These are phyloP conservation scores for Magallana gigas DNA, from an alignment of 1,140 invertebrate species.

Conservation along the genomic window DNA sequence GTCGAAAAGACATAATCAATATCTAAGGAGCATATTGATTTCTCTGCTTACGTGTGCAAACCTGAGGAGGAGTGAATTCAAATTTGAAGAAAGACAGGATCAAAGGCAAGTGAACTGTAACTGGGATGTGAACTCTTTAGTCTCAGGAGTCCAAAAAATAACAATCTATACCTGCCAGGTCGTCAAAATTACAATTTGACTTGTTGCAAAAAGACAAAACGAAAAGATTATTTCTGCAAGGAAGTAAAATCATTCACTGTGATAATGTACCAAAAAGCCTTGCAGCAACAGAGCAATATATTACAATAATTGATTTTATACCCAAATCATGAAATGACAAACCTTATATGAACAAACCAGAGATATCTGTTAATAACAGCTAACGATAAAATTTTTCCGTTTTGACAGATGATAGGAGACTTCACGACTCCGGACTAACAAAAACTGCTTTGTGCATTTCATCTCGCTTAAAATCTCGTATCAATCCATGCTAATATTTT, in stretches of 20 bases:
- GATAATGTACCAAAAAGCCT: neutral
- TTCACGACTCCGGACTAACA: too few relatives aligned
- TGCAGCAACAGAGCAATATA: neutral
- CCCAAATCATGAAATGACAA: neutral
- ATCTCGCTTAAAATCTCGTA: too few relatives aligned
- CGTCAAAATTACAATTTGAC: neutral
- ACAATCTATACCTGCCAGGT: neutral
- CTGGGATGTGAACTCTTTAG: neutral
- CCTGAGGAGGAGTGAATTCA: neutral
- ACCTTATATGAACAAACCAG: neutral
- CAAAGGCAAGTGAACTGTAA: neutral
- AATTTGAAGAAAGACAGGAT: neutral
- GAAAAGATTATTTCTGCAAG: neutral
- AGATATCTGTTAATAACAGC: neutral
- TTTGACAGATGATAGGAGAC: too few relatives aligned
- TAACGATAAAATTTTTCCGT: neutral
- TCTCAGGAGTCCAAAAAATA: neutral
- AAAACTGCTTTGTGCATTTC: too few relatives aligned
- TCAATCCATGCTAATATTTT: too few relatives aligned
- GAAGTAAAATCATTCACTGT: neutral
- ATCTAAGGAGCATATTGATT: neutral
- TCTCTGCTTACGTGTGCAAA: neutral
- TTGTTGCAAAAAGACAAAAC: neutral
- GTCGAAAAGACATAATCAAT: conserved; percentile 29
- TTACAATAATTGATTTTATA: conserved; percentile 10